These are phyloP conservation scores for Achroia grisella DNA, from an alignment of 1,140 invertebrate genomes.

Conservation along the genomic window DNA sequence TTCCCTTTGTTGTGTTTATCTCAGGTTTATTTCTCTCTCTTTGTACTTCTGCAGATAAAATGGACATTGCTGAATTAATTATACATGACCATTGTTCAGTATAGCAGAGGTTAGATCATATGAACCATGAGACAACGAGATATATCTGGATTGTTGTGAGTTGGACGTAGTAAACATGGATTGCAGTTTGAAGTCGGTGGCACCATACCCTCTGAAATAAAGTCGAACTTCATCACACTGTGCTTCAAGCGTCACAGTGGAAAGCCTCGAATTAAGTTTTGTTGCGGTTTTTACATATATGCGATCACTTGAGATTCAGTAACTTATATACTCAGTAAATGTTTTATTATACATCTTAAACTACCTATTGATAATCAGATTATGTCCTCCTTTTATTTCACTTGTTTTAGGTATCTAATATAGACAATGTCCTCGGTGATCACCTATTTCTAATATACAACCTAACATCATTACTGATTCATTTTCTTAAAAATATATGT, in stretches of 20 bases:
- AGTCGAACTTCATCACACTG: constrained; percentile 64
- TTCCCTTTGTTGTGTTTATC: constrained; percentile 53
- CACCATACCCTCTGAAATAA: constrained; percentile 72
- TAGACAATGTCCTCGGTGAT: no score
- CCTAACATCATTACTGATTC: no score
- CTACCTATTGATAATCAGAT: no score
- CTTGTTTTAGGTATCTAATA: no score
- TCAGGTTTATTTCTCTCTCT: constrained; percentile 62
- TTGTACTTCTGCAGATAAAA: constrained; percentile 71
- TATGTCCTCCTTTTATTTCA: no score
- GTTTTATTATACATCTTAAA: neutral
- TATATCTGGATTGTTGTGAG: constrained; percentile 75
- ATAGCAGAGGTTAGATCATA: constrained; percentile 64
- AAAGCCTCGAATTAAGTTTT: constrained; percentile 42
- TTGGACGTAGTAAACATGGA: constrained; percentile 65
- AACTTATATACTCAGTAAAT: neutral
- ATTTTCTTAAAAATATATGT: no score
- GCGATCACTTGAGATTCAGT: no score
- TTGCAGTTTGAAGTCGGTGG: constrained; percentile 58
- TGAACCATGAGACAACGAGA: constrained; percentile 75
- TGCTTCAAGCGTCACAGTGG: constrained; percentile 32
- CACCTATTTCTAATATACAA: no score
- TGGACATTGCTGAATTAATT: constrained; percentile 54
- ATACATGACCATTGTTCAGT: constrained; percentile 17
- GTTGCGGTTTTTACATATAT: constrained; percentile 57